A percentile compares a stretch with the other conserved stretches of the same genome.
Conservation (phyloP, 2,113 vertebrate genomes). For the Gadus chalcogrammus region DNA sequence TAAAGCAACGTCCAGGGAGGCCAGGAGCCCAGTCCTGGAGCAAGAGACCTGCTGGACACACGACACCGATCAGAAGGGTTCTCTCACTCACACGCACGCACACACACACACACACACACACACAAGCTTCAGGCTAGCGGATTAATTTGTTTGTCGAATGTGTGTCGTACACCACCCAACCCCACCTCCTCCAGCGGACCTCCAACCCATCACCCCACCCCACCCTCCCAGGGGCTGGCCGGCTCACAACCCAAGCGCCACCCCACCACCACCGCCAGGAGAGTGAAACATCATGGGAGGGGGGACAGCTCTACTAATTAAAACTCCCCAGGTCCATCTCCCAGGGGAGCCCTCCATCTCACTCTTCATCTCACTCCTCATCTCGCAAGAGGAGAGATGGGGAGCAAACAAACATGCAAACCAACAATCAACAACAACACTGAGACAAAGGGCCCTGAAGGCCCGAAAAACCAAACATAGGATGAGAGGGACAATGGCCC, state of each 20-base stretch:
- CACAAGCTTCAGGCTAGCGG: not conserved
- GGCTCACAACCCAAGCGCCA: slow-evolving; percentile 52
- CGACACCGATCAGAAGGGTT: too few relatives aligned
- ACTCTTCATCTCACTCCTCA: too few relatives aligned
- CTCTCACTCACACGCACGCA: too few relatives aligned
- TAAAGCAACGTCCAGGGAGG: too few relatives aligned
- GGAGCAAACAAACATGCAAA: slow-evolving; percentile 3
- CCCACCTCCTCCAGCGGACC: not conserved
- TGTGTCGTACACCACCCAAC: slow-evolving; percentile 31
- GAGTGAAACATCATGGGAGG: slow-evolving; percentile 87
- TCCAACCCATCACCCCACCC: not conserved
- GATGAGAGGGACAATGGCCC: not conserved
- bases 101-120: too few relatives aligned
- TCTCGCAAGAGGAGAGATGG: slow-evolving; percentile 44
- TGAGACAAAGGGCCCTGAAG: not conserved
- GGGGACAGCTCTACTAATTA: slow-evolving; percentile 90
- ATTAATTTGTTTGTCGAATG: slow-evolving; percentile 67
- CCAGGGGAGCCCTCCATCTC: slow-evolving; percentile 49
- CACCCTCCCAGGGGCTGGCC: slow-evolving; percentile 49
- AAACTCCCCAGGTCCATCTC: slow-evolving; percentile 93
- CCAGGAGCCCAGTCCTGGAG: too few relatives aligned
- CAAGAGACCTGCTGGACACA: too few relatives aligned
- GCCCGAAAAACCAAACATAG: not conserved
- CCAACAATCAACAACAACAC: slow-evolving; percentile 2
- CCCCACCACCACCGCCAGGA: slow-evolving; percentile 54